Evolutionary conservation across 2,888 invertebrate genomes (phyloP), one percentile per base, ranked within the genome.

Genomic region (Malthinus seriepunctatus): DNA sequence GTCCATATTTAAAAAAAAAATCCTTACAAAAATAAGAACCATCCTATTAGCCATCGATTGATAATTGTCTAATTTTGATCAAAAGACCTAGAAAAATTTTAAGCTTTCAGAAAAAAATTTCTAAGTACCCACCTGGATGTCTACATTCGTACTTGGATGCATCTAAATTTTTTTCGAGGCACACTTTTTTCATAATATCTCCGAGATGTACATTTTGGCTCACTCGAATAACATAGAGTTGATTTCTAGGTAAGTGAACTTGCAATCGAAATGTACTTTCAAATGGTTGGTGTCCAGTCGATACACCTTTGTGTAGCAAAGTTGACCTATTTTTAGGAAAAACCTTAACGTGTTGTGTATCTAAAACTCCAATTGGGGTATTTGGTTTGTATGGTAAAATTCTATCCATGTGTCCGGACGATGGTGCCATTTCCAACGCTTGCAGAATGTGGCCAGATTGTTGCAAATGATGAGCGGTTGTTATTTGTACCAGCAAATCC

Each of bases 201-300:
- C 84, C 84, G 32, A 93, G 79, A 31, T 83, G 81, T 48, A 86
- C 86, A 66, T 86, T 84, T 9, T 88, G 88, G 64, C 88, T 88
- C 60, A 91, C 85, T 63, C 93, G 81, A 37, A 87, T 83, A 8
- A 93, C 91, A 77, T 87, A 89, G 56, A 92, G 82, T 78, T 93
- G 92, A 74, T 89, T 89, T 67, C 88, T 84, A 32, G 92, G 93
- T 67, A 93, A 80, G 73, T 90, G 87, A 33, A 93, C 89, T 76
- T 78, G 78, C 64, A 84, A 73, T 71, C 84, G 77, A 72, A 84
- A 84, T 38, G 84, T 84, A 63, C 82, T 82, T 78, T 87, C 86
- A 71, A 87, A 87, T 5, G 86, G 86, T 70, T 84, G 84, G 69
- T 82, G 75, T 11, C 76, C 77, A 1, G 68, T 65, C 10, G 70